phyloP scores from a whole-genome alignment of 2,113 vertebrate species.

The Meleagris gallopavo region DNA sequence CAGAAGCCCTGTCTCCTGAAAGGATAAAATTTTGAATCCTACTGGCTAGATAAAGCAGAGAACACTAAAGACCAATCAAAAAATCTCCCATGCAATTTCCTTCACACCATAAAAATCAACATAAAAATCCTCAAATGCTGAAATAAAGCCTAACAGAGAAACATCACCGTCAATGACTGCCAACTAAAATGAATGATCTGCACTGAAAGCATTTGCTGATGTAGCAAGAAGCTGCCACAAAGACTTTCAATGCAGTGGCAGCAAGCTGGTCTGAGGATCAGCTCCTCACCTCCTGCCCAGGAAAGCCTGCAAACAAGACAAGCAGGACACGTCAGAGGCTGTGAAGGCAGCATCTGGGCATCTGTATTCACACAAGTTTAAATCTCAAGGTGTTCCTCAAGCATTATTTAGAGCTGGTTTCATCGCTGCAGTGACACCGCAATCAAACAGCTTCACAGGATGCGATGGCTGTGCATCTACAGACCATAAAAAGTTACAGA shows the following conservation, averaged over 20 bases:
- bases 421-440: neutral
- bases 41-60: neutral
- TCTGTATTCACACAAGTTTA: neutral
- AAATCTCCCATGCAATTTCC: slow-evolving; percentile 2
- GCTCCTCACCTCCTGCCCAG: neutral
- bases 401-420: neutral
- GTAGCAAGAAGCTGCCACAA: neutral
- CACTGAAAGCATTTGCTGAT: neutral
- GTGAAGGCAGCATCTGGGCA: neutral
- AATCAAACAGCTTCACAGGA: neutral
- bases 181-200: slow-evolving; percentile 19
- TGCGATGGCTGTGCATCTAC: accelerated
- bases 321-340: accelerated
- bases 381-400: slow-evolving; percentile 1
- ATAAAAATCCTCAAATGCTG: slow-evolving; percentile 34
- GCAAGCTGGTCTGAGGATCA: neutral
- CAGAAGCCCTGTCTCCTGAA: neutral
- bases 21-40: neutral
- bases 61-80: slow-evolving; percentile 24
- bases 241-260: neutral
- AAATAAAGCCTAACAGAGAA: slow-evolving; percentile 39
- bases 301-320: neutral
- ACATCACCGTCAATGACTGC: neutral
- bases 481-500: accelerated
- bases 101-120: slow-evolving; percentile 14